These are phyloP conservation scores for Panorpa germanica DNA, from an alignment of 2,888 invertebrate species.

Conservation along the genomic window DNA sequence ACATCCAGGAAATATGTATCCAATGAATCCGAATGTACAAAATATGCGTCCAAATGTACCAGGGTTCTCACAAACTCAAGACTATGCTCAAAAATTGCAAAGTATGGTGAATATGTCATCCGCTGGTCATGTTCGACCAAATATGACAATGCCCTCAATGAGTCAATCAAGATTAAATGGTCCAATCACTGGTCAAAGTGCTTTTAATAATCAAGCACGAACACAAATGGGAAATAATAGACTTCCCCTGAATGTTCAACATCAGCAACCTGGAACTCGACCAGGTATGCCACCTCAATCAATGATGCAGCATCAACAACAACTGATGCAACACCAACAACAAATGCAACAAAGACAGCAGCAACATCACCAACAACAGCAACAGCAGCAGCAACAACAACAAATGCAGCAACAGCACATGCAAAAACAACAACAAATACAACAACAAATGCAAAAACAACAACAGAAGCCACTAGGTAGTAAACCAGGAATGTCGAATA, in stretches of 20 bases:
- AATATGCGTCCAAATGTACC: background rate
- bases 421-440: conserved; percentile 15
- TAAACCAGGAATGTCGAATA: too few species aligned
- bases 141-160: conserved; percentile 10
- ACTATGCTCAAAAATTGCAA: too few species aligned
- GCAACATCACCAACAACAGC: conserved; percentile 28
- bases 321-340: conserved; percentile 37
- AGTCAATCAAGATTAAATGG: conserved; percentile 12
- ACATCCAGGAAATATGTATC: too few species aligned
- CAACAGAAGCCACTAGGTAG: conserved; percentile 15
- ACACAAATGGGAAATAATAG: conserved; percentile 3
- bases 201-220: background rate
- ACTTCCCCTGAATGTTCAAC: conserved; percentile 23
- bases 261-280: conserved; percentile 20
- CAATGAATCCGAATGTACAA: background rate
- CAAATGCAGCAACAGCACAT: conserved; percentile 10
- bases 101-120: background rate
- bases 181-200: conserved; percentile 9
- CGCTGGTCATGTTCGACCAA: conserved; percentile 10
- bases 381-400: conserved; percentile 12
- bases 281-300: conserved; percentile 27
- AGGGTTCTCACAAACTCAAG: too few species aligned
- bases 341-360: conserved; percentile 23
- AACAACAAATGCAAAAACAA: conserved; percentile 20
- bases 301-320: conserved; percentile 28